Base-by-base conservation (phyloP, 2,888 invertebrate species). In the Drosophila prostipennis region DNA sequence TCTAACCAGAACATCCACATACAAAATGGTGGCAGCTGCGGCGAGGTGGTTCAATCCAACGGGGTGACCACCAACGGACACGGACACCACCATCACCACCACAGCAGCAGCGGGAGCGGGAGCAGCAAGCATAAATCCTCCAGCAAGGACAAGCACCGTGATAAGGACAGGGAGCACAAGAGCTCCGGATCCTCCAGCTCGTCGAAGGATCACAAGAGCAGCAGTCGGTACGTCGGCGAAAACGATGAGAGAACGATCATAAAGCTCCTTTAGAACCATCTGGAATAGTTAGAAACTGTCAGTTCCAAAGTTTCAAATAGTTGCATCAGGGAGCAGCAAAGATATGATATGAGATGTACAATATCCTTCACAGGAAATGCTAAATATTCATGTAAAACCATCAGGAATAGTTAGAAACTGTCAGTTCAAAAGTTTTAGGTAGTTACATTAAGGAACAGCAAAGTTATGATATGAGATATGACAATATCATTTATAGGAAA, bases 31-130 rank as follows among this genome's bases (percentile, higher is more conserved):
- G 83, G 81, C 67, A 84, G 77, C 78, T 53, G 87, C 72, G 68
- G 87, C 72, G 68, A 72, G 60, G 78, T 81, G 69, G 80, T 81
- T 70, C 85, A 90, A 93, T 93, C 96, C 93, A 96, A 96, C 93
- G 96, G 96, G 68, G 93, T 96, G 89, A 96, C 95, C 89, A 96
- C 95, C 87, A 96, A 96, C 93, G 97, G 96, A 58, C 96, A 95
- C 42, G 58, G 87, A 49, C 69, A 83, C 64, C 80, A 55, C 39
- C 13, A 39, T 14, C 42, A 49, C 14, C 26, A 37, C 34, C 11
- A 11, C 34, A 11, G 10, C 61, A 60, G 60, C 54, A 54, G 72
- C 43, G n/a, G 58, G n/a, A 7, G 48, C 91, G 94, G 92, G 92
- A 93, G 92, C 92, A 94, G 92, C 76, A 94, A 94, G 87, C 94